A percentile compares a stretch with the other conserved stretches of the same genome.
These are phyloP conservation scores for Harpalus rubripes DNA, from an alignment of 2,888 invertebrate genomes.

Conservation along the genomic window DNA sequence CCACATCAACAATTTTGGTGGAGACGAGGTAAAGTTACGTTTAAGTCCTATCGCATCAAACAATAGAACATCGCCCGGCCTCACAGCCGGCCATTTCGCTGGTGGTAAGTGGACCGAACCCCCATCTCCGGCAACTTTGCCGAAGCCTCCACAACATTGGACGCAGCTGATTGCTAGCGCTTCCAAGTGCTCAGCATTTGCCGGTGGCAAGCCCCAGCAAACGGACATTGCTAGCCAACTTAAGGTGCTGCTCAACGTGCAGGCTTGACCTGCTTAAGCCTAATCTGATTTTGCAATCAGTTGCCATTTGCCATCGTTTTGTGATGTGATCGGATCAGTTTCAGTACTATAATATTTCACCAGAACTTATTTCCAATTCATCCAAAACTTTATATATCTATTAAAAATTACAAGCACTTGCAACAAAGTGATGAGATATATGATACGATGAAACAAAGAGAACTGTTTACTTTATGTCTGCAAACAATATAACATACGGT, in stretches of 20 bases:
- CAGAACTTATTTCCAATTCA: constrained; percentile 46
- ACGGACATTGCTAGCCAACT: constrained; percentile 75
- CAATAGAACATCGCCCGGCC: constrained; percentile 74
- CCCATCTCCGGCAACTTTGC: constrained; percentile 85
- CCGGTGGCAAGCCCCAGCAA: constrained; percentile 74
- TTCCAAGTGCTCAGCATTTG: constrained; percentile 81
- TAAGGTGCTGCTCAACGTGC: constrained; percentile 77
- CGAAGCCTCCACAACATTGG: constrained; percentile 87
- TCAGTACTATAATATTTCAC: constrained; percentile 4
- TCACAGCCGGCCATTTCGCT: constrained; percentile 80
- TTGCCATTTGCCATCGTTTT: constrained; percentile 44
- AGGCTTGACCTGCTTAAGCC: constrained; percentile 73
- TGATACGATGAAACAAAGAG: constrained; percentile 39
- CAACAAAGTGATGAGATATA: constrained; percentile 51
- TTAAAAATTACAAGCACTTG: constrained; percentile 52
- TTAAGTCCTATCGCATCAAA: constrained; percentile 53
- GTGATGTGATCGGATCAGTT: constrained; percentile 46
- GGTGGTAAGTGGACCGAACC: constrained; percentile 86
- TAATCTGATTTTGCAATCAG: constrained; percentile 10
- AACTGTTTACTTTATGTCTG: constrained; percentile 72
- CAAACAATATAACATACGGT: constrained; percentile 69
- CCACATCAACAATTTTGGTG: neutral
- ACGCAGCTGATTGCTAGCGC: constrained; percentile 82
- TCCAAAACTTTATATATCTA: constrained; percentile 47
- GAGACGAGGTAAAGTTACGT: constrained; percentile 26